Evolutionary conservation across 2,797 vertebrate species (phyloP).

Genomic region (Atherinosoma microstoma): DNA sequence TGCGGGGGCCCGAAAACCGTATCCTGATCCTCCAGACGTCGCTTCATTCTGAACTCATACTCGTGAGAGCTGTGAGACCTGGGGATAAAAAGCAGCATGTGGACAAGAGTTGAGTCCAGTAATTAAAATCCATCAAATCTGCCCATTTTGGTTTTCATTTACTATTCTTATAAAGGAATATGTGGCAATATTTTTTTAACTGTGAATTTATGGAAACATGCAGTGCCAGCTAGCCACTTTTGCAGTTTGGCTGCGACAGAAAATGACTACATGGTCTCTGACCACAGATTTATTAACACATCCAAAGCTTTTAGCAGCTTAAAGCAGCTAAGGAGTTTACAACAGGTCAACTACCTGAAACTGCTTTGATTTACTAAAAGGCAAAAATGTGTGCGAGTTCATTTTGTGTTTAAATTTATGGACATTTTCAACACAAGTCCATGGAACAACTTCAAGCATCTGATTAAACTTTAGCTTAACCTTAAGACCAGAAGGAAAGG

Average conservation of each 20-base stretch:
- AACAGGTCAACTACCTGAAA: background rate
- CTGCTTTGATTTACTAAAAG: background rate
- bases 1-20: conserved; percentile 94
- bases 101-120: conserved; percentile 16
- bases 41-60: conserved; percentile 99
- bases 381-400: background rate
- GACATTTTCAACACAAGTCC: background rate
- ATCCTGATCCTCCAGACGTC: conserved; percentile 98
- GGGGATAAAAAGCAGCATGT: conserved; percentile 29
- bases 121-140: conserved; percentile 14
- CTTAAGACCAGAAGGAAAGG: no score
- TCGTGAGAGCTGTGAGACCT: conserved; percentile 80
- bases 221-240: conserved; percentile 26
- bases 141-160: conserved; percentile 12
- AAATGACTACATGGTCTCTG: background rate
- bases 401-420: background rate
- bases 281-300: background rate
- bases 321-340: background rate
- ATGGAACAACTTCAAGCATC: background rate
- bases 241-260: conserved; percentile 4
- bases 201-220: conserved; percentile 23
- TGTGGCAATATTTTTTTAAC: conserved; percentile 15
- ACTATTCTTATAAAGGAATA: conserved; percentile 1
- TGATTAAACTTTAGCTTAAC: conserved; percentile 2
- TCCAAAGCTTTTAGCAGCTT: conserved; percentile 16